phyloP scores from a whole-genome alignment of 2,888 invertebrate species.

The Drosophila picticornis region DNA sequence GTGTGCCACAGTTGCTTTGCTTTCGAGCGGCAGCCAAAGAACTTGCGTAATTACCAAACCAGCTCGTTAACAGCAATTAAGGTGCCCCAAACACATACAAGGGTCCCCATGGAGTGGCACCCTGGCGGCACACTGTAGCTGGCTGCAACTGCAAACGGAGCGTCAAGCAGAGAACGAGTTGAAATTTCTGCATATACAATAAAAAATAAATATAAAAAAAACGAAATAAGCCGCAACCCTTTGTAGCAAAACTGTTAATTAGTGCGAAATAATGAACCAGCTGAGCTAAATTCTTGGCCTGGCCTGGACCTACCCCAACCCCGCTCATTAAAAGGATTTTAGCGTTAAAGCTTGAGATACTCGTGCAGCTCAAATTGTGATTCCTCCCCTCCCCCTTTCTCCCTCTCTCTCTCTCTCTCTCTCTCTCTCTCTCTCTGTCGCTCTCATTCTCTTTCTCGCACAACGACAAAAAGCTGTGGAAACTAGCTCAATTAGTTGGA shows the following conservation, averaged over 20 bases:
- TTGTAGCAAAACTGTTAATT: slow-evolving; percentile 76
- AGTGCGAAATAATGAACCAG: slow-evolving; percentile 76
- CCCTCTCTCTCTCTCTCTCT: not conserved
- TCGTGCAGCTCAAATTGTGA: slow-evolving; percentile 26
- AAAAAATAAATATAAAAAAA: slow-evolving; percentile 3
- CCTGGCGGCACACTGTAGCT: not conserved
- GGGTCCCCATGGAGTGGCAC: slow-evolving; percentile 13
- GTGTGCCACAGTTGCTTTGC: slow-evolving; percentile 6
- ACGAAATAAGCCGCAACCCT: slow-evolving; percentile 61
- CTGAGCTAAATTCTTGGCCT: slow-evolving; percentile 1
- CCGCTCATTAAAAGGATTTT: slow-evolving; percentile 6
- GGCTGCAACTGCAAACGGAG: not conserved
- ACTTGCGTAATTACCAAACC: slow-evolving; percentile 72
- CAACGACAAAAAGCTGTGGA: slow-evolving; percentile 9
- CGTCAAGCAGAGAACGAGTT: not conserved
- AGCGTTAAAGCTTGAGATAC: slow-evolving; percentile 42
- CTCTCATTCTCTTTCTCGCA: not conserved
- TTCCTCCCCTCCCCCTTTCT: not conserved
- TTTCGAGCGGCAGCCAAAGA: slow-evolving; percentile 36
- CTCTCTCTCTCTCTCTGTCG: not conserved
- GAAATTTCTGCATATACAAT: not conserved
- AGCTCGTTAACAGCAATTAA: slow-evolving; percentile 78
- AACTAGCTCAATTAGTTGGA: slow-evolving; percentile 43
- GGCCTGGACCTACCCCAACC: not conserved
- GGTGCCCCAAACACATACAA: slow-evolving; percentile 26